Percentiles rank a stretch among this genome's conserved stretches.
Evolutionary conservation across 2,888 invertebrate species (phyloP).

Genomic region (Drosophila paucipuncta): DNA sequence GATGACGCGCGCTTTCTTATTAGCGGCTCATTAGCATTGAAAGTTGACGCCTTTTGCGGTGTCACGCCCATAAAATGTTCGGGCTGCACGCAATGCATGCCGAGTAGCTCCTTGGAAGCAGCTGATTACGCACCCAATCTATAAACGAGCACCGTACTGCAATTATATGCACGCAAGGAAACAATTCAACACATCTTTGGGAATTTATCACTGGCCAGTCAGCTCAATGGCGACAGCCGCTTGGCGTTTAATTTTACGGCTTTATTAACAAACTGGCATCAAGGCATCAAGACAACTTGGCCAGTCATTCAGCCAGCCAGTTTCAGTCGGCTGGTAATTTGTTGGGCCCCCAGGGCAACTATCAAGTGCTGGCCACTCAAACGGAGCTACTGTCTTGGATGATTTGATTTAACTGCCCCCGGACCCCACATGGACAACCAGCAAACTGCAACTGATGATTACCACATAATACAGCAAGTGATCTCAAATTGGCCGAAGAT

Average conservation of each 20-base stretch:
- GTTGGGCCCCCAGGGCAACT: slow-evolving; percentile 60
- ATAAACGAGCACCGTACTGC: slow-evolving; percentile 33
- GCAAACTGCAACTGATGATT: slow-evolving; percentile 31
- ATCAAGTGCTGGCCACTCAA: slow-evolving; percentile 57
- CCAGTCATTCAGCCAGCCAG: slow-evolving; percentile 16
- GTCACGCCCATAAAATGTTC: slow-evolving; percentile 51
- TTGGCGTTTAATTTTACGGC: slow-evolving; percentile 79
- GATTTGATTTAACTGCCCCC: slow-evolving; percentile 49
- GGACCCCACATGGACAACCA: slow-evolving; percentile 14
- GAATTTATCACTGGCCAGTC: slow-evolving; percentile 68
- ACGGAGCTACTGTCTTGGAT: slow-evolving; percentile 66
- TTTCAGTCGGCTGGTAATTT: slow-evolving; percentile 62
- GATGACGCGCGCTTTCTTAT: slow-evolving; percentile 62
- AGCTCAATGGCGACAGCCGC: slow-evolving; percentile 42
- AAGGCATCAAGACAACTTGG: slow-evolving; percentile 11
- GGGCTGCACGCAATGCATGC: slow-evolving; percentile 26
- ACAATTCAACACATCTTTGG: slow-evolving; percentile 72
- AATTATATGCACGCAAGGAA: slow-evolving; percentile 79
- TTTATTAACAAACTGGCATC: slow-evolving; percentile 66
- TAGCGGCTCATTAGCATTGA: slow-evolving; percentile 71
- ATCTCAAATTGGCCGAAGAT: neutral
- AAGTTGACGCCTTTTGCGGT: slow-evolving; percentile 58
- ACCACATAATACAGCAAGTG: neutral
- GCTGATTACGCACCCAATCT: slow-evolving; percentile 60
- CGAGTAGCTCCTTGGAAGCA: slow-evolving; percentile 36